Evolutionary conservation across 2,888 invertebrate species (phyloP), one percentile per base, ranked within the genome.

Genomic region (Drosophila macrothrix): DNA sequence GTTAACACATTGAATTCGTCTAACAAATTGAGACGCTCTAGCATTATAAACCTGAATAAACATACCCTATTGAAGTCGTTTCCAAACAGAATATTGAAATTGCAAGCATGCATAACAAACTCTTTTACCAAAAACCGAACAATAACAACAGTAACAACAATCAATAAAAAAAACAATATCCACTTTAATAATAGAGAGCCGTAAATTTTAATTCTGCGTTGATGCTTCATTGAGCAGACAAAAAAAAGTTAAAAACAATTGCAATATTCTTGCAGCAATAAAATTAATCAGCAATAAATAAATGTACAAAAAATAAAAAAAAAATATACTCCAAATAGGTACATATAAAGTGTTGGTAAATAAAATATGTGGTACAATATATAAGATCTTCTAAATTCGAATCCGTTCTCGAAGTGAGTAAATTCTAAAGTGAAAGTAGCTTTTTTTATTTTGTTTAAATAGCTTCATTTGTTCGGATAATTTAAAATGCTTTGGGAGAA

Each of bases 181-280:
- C 41, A 73, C 22, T 53, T 46, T 55, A 75, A 83, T 70, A 67
- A 69, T 52, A 68, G 67, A 50, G 63, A 68, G 49, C 76, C 71
- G 46, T 39, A 43, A 6, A 54, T 67, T 83, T 76, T 69, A 46
- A 14, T 60, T 78, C 67, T 61, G 73, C 73, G 37, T 52, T 63
- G 28, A 25, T 52, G 60, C 59, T 60, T 52, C 55, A 60, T 56
- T 64, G 77, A 22, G 49, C 62, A 46, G 50, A 43, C 43, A 55
- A 50, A 62, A 53, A 31, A 49, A 49, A 39, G 33, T 0, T 14
- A 14, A 33, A 59, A 29, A 25, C 49, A 49, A 3, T 41, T 69
- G 53, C 53, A 61, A 52, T 12, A 70, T 46, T 62, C 31, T 39
- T 29, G 52, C 14, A 33, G 59, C 50, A n/a, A 63, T 76, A 46